These are phyloP conservation scores for Tiliqua scincoides DNA, from an alignment of 2,113 vertebrate species.

Conservation along the genomic window DNA sequence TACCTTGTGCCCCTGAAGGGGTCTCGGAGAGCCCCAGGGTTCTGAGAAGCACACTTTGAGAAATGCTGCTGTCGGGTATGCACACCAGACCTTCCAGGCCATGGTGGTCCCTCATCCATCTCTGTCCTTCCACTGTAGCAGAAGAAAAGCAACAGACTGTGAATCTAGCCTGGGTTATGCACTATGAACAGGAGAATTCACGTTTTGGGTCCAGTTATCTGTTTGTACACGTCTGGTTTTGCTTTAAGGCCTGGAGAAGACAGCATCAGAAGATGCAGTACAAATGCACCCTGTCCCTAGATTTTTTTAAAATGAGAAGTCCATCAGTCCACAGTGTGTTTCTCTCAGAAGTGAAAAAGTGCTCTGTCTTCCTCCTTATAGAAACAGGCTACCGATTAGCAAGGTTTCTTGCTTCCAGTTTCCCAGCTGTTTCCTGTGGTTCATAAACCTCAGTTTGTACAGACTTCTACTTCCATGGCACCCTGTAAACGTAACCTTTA, in stretches of 20 bases:
- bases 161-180: neutral
- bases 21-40: too few relatives aligned
- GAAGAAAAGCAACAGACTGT: neutral
- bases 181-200: neutral
- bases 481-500: constrained; percentile 48
- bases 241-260: neutral
- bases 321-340: neutral
- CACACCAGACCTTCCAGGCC: neutral
- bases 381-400: neutral
- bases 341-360: neutral
- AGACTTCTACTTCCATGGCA: neutral
- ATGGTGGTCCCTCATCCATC: neutral
- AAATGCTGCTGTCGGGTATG: too few relatives aligned
- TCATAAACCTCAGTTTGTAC: constrained; percentile 48
- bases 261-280: neutral
- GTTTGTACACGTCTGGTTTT: neutral
- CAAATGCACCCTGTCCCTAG: accelerated
- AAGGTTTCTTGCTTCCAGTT: neutral
- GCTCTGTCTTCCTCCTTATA: neutral
- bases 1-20: too few relatives aligned
- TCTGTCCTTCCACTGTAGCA: neutral
- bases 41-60: too few relatives aligned
- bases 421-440: constrained; percentile 23
- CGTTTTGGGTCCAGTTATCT: too few relatives aligned
- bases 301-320: neutral